These are phyloP conservation scores for Cervus canadensis DNA, from an alignment of 2,113 vertebrate genomes.

Conservation along the genomic window DNA sequence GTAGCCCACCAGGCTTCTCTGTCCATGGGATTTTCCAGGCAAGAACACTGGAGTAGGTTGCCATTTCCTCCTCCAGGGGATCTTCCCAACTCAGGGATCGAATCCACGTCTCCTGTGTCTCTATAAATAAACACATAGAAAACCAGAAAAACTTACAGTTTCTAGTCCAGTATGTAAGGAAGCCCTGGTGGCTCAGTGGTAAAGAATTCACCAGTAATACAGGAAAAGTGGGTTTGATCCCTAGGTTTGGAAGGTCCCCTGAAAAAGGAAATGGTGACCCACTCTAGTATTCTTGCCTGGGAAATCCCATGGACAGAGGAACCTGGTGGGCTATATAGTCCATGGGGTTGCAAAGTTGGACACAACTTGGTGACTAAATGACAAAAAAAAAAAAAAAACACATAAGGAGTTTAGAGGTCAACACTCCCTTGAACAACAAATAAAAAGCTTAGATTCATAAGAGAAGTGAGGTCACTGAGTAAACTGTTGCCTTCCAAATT, in stretches of 20 bases:
- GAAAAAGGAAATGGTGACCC: background rate
- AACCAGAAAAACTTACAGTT: background rate
- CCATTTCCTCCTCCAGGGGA: background rate
- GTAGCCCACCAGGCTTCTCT: background rate
- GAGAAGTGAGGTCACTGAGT: background rate
- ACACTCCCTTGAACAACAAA: background rate
- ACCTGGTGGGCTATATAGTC: background rate
- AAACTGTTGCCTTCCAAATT: background rate
- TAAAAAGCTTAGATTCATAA: background rate
- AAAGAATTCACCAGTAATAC: background rate
- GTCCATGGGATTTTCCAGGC: background rate
- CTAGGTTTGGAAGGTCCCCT: background rate
- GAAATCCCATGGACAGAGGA: background rate
- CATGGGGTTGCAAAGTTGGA: background rate
- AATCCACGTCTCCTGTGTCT: background rate
- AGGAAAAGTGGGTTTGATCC: background rate
- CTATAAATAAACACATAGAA: background rate
- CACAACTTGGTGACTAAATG: background rate
- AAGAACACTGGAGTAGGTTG: background rate
- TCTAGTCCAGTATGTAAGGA: background rate
- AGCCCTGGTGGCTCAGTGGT: background rate
- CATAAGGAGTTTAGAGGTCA: background rate
- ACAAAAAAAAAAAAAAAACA: background rate
- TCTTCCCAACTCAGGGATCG: background rate
- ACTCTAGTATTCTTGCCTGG: background rate